Conservation (phyloP, 2,888 invertebrate genomes). For the Ceramica pisi region DNA sequence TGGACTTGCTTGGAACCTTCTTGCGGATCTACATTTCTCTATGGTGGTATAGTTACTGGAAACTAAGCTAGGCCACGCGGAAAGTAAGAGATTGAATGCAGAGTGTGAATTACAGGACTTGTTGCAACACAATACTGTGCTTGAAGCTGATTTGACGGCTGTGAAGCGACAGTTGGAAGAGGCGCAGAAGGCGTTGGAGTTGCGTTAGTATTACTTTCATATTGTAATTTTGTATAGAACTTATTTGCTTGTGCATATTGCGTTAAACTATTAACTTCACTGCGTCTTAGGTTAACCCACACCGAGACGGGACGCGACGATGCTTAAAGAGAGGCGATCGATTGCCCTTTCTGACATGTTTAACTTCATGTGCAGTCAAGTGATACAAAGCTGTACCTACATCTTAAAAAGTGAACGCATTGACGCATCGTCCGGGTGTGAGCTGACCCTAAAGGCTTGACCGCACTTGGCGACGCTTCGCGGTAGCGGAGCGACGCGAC, state of each 20-base stretch:
- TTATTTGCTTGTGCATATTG: constrained; percentile 17
- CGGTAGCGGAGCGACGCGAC: too few relatives aligned
- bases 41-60: constrained; percentile 90
- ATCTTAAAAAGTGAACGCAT: neutral
- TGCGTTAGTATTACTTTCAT: constrained; percentile 79
- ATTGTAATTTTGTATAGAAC: constrained; percentile 33
- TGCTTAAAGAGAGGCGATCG: neutral
- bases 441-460: too few relatives aligned
- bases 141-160: constrained; percentile 91
- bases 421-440: neutral
- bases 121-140: constrained; percentile 92
- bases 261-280: neutral
- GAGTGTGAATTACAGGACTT: constrained; percentile 92
- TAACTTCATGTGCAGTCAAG: neutral
- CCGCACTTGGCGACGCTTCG: too few relatives aligned
- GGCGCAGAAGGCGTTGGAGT: constrained; percentile 79
- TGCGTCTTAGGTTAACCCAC: constrained; percentile 26
- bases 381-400: neutral
- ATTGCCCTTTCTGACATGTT: neutral
- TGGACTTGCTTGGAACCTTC: constrained; percentile 66
- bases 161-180: constrained; percentile 87
- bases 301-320: neutral
- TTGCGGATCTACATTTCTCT: constrained; percentile 75
- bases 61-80: constrained; percentile 92
- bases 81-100: constrained; percentile 91